phyloP scores from a whole-genome alignment of 2,113 vertebrate species.

The Hippolais icterina region DNA sequence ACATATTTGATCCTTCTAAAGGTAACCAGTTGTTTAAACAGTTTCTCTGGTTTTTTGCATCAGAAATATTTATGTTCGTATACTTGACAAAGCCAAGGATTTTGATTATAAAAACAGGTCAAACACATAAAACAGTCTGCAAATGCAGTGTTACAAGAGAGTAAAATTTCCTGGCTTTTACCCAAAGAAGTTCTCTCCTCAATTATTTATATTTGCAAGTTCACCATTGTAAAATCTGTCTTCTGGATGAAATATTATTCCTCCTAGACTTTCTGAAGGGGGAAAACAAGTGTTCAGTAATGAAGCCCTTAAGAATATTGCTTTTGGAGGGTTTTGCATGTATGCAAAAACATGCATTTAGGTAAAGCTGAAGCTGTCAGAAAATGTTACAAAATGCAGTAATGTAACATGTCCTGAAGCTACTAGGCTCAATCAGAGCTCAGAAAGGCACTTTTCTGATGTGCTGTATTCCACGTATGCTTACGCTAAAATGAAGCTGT shows the following conservation, averaged over 20 bases:
- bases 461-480: not conserved
- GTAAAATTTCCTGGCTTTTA: conserved; percentile 47
- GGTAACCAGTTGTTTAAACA: not conserved
- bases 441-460: conserved; percentile 43
- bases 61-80: not conserved
- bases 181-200: conserved; percentile 21
- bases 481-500: not conserved
- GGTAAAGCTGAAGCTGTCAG: conserved; percentile 46
- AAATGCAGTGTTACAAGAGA: not conserved
- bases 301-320: conserved; percentile 37
- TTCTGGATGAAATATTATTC: conserved; percentile 60
- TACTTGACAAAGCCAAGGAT: not conserved
- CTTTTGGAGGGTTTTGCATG: not conserved
- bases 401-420: conserved; percentile 12
- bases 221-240: conserved; percentile 32
- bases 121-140: not conserved
- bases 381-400: conserved; percentile 7
- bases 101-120: conserved; percentile 9
- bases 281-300: conserved; percentile 45
- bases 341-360: conserved; percentile 38
- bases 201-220: conserved; percentile 63
- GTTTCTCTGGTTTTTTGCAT: not conserved
- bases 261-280: conserved; percentile 46
- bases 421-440: conserved; percentile 15
- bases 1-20: not conserved